Evolutionary conservation across 2,113 vertebrate species (phyloP).

Genomic region (Takifugu flavidus): DNA sequence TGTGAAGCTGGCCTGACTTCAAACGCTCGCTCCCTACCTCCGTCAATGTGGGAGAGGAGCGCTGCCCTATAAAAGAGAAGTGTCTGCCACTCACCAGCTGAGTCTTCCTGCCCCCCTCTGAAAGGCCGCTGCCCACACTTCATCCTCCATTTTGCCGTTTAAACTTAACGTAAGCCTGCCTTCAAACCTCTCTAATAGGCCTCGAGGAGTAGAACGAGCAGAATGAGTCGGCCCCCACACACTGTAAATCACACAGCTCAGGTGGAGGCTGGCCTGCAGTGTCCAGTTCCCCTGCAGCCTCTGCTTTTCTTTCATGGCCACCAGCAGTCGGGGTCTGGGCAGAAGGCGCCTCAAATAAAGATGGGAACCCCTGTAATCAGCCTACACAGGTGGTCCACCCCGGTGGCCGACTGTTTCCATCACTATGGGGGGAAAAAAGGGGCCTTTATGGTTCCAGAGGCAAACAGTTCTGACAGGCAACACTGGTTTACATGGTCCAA

Average conservation of each 20-base stretch:
- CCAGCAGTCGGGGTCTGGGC: slow-evolving; percentile 55
- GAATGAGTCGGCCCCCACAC: slow-evolving; percentile 73
- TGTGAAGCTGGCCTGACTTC: slow-evolving; percentile 64
- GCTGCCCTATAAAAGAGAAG: slow-evolving; percentile 62
- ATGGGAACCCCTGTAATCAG: slow-evolving; percentile 60
- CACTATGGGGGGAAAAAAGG: slow-evolving; percentile 21
- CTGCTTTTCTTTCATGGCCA: slow-evolving; percentile 59
- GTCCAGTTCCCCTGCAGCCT: slow-evolving; percentile 49
- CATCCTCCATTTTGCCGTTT: no score
- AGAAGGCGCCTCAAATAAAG: slow-evolving; percentile 51
- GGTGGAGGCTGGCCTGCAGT: slow-evolving; percentile 53
- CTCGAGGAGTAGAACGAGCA: slow-evolving; percentile 49
- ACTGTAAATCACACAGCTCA: slow-evolving; percentile 75
- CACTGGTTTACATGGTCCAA: no score
- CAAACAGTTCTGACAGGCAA: slow-evolving; percentile 12
- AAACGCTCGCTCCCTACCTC: slow-evolving; percentile 56
- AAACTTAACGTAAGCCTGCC: slow-evolving; percentile 1
- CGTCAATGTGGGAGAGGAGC: slow-evolving; percentile 57
- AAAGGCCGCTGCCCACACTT: slow-evolving; percentile 50
- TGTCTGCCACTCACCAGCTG: slow-evolving; percentile 52
- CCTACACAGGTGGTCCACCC: slow-evolving; percentile 76
- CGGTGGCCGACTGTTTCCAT: slow-evolving; percentile 65
- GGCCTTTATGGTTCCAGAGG: slow-evolving; percentile 18
- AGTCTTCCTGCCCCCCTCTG: slow-evolving; percentile 51
- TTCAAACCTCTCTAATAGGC: slow-evolving; percentile 65